Conservation (phyloP, 2,113 vertebrate genomes). For the Python bivittatus region DNA sequence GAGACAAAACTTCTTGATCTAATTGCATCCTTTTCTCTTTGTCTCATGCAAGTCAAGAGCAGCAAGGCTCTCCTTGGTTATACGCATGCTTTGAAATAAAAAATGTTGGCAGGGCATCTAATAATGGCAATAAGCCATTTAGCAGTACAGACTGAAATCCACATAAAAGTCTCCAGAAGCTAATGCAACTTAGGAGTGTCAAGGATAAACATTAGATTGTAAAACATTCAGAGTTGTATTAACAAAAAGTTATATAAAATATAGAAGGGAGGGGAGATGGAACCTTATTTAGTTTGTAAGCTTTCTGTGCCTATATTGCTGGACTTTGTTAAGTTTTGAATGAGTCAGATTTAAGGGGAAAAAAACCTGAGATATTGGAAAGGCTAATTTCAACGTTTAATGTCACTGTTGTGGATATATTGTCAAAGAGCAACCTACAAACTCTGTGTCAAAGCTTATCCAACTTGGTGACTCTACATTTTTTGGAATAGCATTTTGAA, state of each 20-base stretch:
- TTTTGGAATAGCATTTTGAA: background rate
- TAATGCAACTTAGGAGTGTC: slow-evolving; percentile 13
- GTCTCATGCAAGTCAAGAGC: background rate
- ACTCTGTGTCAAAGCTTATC: background rate
- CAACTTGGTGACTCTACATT: background rate
- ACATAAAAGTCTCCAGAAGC: slow-evolving; percentile 1
- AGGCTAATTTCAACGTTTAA: slow-evolving; percentile 43
- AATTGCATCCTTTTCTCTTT: background rate
- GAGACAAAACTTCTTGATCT: background rate
- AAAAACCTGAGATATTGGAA: slow-evolving; percentile 21
- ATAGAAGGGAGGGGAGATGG: slow-evolving; percentile 39
- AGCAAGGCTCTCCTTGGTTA: background rate
- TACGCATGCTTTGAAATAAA: rapidly evolving
- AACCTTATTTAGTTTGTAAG: background rate
- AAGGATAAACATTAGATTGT: slow-evolving; percentile 30
- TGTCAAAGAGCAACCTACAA: background rate
- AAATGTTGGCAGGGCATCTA: background rate
- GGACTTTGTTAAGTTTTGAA: slow-evolving; percentile 41
- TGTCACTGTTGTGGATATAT: background rate
- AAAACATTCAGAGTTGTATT: slow-evolving; percentile 34
- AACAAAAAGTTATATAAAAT: slow-evolving; percentile 51
- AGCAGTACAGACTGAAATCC: background rate
- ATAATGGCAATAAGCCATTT: background rate
- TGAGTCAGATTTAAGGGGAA: slow-evolving; percentile 43
- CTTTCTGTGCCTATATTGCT: slow-evolving; percentile 22